Percentiles rank a stretch among this genome's conserved stretches.
phyloP scores from a whole-genome alignment of 2,888 invertebrate species.

The Neoitamus cyanurus region DNA sequence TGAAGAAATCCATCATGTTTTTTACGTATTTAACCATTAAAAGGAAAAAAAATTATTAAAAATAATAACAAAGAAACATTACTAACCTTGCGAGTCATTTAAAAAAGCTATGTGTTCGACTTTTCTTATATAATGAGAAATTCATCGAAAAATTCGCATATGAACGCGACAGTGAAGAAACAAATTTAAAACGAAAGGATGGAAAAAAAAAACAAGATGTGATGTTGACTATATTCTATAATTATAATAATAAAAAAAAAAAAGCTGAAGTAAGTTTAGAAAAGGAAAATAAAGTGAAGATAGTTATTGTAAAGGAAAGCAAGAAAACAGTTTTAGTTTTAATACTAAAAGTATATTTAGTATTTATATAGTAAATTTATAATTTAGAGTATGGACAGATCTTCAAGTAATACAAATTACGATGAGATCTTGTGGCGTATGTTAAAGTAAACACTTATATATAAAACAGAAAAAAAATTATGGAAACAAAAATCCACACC shows the following conservation, averaged over 20 bases:
- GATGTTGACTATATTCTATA: slow-evolving; percentile 37
- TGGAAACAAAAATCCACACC: too few species aligned
- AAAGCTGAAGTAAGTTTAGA: slow-evolving; percentile 38
- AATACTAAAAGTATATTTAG: slow-evolving; percentile 41
- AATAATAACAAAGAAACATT: too few species aligned
- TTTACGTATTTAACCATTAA: background rate
- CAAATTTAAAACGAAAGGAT: background rate
- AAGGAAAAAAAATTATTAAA: background rate
- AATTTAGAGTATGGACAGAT: background rate
- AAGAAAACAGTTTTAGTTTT: slow-evolving; percentile 19
- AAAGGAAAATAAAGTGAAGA: background rate
- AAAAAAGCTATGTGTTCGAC: background rate
- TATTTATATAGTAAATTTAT: slow-evolving; percentile 43
- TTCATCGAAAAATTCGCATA: background rate
- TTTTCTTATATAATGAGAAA: background rate
- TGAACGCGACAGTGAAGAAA: background rate
- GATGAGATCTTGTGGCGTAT: background rate
- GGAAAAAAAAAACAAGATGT: slow-evolving; percentile 27
- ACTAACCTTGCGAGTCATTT: too few species aligned
- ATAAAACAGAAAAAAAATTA: background rate
- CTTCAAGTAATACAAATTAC: background rate
- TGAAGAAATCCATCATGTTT: background rate
- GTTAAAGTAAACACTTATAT: background rate
- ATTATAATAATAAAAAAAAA: background rate
- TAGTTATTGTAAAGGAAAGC: background rate